Base-by-base conservation (phyloP, 2,888 invertebrate species). In the Parnassius orleans region DNA sequence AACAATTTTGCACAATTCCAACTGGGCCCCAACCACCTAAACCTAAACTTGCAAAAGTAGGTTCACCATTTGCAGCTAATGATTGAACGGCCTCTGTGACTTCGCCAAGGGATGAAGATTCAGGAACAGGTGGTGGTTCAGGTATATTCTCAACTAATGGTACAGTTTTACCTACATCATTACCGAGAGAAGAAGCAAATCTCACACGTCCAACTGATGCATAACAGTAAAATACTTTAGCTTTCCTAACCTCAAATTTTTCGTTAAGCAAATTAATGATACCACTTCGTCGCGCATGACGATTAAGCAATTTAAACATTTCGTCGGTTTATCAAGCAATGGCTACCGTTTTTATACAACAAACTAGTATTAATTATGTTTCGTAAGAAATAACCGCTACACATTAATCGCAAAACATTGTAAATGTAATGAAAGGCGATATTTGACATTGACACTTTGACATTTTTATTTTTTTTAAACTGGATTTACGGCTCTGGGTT, bases 1-100 rank as follows among this genome's bases (percentile, higher is more conserved):
- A 88, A 66, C 93, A 93, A 53, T 94, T 92, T 81, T 98, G 97
- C 12, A 98, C 93, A 7, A 97, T 80, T 0, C 98, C 98, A 1
- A 95, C 93, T 0, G 98, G 98, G 14, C 93, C 90, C 94, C 95
- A 96, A 41, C 96, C 95, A 2, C 96, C 97, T 19, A 98, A 91
- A 0, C 98, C 98, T 54, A 98, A 80, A 62, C 96, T 96, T 0
- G 93, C 93, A 73, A 98, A 94, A 0, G 96, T 93, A 1, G 96
- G 95, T 78, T 98, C 98, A 10, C 95, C 96, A 75, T 90, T 91
- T 9, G 83, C 83, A 42, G 90, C 83, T 24, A 91, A 70, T n/a
- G 86, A 77, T 67, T 89, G 87, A 10, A 86, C 86, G 7, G 85
- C 76, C 65, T 84, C 89, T 53, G 83, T 77, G 64, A 88, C 69